These are phyloP conservation scores for Drosophila paulistorum DNA, from an alignment of 1,140 invertebrate genomes.

Conservation along the genomic window DNA sequence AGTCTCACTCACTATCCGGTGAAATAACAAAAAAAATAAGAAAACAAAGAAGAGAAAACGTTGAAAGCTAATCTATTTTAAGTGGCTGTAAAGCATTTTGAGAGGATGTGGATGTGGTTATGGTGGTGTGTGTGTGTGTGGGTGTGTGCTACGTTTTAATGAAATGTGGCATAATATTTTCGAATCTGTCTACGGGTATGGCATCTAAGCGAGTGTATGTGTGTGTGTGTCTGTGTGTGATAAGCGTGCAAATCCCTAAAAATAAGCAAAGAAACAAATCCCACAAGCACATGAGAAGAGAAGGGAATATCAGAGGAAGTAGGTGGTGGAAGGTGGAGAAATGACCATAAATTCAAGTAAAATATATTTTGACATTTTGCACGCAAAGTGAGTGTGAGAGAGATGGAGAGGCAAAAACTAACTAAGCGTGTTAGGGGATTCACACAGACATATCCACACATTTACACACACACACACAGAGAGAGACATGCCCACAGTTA, in stretches of 20 bases:
- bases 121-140: constrained; percentile 21
- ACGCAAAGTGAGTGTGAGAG: constrained; percentile 62
- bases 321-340: constrained; percentile 48
- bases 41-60: constrained; percentile 34
- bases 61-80: constrained; percentile 78
- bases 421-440: constrained; percentile 63
- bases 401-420: constrained; percentile 38
- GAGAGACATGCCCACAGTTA: constrained; percentile 33
- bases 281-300: constrained; percentile 36
- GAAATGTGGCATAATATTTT: constrained; percentile 80
- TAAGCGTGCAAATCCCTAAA: constrained; percentile 76
- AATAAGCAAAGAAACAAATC: constrained; percentile 68
- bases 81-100: constrained; percentile 71
- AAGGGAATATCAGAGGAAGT: constrained; percentile 27
- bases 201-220: constrained; percentile 15
- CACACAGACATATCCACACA: constrained; percentile 27
- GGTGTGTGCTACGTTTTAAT: constrained; percentile 44
- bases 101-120: constrained; percentile 14
- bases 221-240: constrained; percentile 47
- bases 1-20: neutral
- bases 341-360: constrained; percentile 80
- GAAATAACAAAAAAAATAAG: constrained; percentile 20
- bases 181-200: constrained; percentile 44
- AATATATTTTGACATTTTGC: constrained; percentile 81
- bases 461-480: constrained; percentile 27